Percentiles rank a stretch among this genome's conserved stretches.
These are phyloP conservation scores for Isoperla grammatica DNA, from an alignment of 2,888 invertebrate species.

Conservation along the genomic window DNA sequence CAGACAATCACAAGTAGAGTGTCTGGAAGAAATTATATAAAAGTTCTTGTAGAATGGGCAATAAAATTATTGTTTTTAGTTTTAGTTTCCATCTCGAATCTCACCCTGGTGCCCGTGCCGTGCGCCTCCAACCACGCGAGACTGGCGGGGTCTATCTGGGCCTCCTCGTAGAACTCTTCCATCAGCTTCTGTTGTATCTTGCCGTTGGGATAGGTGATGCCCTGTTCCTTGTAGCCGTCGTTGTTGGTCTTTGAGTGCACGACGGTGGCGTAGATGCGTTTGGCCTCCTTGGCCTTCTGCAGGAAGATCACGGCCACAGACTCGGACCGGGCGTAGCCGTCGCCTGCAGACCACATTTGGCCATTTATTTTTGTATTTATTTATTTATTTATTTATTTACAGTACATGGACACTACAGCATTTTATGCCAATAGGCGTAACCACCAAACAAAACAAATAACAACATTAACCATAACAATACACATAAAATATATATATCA, in stretches of 20 bases:
- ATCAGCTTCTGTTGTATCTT: constrained; percentile 44
- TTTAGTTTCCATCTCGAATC: too few species aligned
- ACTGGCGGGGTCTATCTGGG: constrained; percentile 49
- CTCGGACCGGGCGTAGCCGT: constrained; percentile 82
- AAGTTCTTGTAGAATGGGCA: too few species aligned
- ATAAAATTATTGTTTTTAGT: too few species aligned
- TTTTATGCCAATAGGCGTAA: too few species aligned
- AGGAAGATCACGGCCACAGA: constrained; percentile 63
- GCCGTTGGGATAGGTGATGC: constrained; percentile 63
- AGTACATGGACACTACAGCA: too few species aligned
- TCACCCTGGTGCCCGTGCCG: constrained; percentile 54
- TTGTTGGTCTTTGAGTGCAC: constrained; percentile 55
- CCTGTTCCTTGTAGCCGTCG: constrained; percentile 59
- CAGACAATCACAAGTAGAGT: too few species aligned
- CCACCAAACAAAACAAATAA: too few species aligned
- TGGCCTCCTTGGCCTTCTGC: constrained; percentile 56
- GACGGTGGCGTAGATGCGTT: constrained; percentile 48
- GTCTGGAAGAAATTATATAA: too few species aligned
- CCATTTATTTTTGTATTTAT: too few species aligned
- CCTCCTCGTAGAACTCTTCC: constrained; percentile 54
- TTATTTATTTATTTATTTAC: too few species aligned
- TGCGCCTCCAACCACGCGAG: constrained; percentile 63
- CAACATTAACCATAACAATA: too few species aligned
- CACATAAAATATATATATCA: too few species aligned
- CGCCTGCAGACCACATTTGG: constrained; percentile 44